These are phyloP conservation scores for Sarcoramphus papa DNA, from an alignment of 2,797 vertebrate genomes.

Conservation along the genomic window DNA sequence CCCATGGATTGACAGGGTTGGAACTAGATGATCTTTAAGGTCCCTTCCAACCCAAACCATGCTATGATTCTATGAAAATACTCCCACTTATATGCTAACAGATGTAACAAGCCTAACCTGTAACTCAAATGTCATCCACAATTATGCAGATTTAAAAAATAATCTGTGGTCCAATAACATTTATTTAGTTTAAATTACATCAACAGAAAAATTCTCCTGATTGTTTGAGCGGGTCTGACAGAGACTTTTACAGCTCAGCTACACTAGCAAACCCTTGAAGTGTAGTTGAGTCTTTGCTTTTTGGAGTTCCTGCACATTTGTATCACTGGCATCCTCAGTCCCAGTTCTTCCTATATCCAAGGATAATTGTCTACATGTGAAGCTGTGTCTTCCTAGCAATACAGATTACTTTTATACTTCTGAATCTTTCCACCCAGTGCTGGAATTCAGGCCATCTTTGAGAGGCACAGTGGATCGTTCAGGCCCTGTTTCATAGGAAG, in stretches of 20 bases:
- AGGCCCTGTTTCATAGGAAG: background rate
- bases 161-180: background rate
- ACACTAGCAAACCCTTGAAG: background rate
- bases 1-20: too few relatives aligned
- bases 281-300: background rate
- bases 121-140: background rate
- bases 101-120: background rate
- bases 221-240: background rate
- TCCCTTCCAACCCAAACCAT: too few relatives aligned
- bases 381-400: background rate
- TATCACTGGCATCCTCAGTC: background rate
- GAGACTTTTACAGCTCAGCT: background rate
- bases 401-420: background rate
- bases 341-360: background rate
- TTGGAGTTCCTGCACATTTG: background rate
- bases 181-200: background rate
- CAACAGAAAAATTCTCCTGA: background rate
- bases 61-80: background rate
- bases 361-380: background rate
- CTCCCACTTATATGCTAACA: background rate
- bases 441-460: background rate
- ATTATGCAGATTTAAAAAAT: background rate
- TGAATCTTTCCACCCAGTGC: background rate
- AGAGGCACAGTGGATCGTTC: background rate
- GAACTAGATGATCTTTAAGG: too few relatives aligned